Evolutionary conservation across 2,888 invertebrate species (phyloP), one percentile per base, ranked within the genome.

Genomic region (Desoria tigrina): DNA sequence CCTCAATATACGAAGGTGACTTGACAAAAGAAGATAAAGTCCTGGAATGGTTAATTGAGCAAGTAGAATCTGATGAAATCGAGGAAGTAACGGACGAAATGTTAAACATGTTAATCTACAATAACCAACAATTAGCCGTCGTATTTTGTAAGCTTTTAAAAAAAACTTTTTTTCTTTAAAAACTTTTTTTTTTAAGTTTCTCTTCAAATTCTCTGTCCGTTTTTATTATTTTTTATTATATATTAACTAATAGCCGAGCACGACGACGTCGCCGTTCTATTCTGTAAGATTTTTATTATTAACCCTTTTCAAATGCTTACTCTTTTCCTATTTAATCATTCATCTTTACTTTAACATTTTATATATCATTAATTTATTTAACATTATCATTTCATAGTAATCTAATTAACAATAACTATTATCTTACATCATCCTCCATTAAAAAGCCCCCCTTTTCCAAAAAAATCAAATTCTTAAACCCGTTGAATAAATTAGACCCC

Each of bases 11-110:
- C 79, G 93, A 63, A 86, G 88, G 90, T 76, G 91, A 93, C 80
- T 84, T 93, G 76, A 90, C 90, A 80, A 89, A 92, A 79, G 93
- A 93, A 81, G 91, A 92, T 78, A 89, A 91, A 79, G 69, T 69
- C 2, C 82, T 94, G 61, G 90, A 90, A 78, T 94, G 94, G 94
- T 83, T 94, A 39, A 85, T 92, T 67, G 87, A 88, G 71, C 94
- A 94, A 81, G 83, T 92, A 74, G 92, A 93, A 79, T 90, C 89
- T 77, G 94, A 94, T 80, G 94, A 94, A 83, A 94, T 94, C 77
- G 94, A 94, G 83, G 94, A 94, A 81, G 90, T 94, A 51, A 94
- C 93, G 56, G 93, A 94, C 81, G 93, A 94, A 82, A 94, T 94
- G 92, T 84, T 94, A 76, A 92, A 93, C 79, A 89, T 88, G 79